Percentiles rank a stretch among this genome's conserved stretches.
Evolutionary conservation across 2,888 invertebrate species (phyloP).

Genomic region (Choristoneura rosaceana): DNA sequence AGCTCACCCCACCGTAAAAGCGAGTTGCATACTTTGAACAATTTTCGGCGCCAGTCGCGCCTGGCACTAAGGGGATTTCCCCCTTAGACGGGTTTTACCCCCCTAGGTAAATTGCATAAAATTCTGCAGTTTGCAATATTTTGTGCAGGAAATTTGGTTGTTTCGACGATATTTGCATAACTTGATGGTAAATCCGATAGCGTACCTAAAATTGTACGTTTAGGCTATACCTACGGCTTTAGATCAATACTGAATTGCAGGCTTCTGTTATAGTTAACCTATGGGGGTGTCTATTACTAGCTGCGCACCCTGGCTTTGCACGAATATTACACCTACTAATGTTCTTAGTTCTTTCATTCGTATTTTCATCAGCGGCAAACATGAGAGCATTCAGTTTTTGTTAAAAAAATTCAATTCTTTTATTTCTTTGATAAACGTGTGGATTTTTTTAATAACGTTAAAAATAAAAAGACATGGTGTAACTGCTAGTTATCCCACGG

Average conservation of each 20-base stretch:
- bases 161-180: conserved; percentile 35
- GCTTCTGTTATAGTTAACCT: neutral
- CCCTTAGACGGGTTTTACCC: conserved; percentile 36
- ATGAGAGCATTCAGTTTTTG: too few relatives aligned
- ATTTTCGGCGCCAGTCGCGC: conserved; percentile 56
- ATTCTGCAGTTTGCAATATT: conserved; percentile 33
- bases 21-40: conserved; percentile 64
- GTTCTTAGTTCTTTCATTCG: too few relatives aligned
- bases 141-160: conserved; percentile 30
- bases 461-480: too few relatives aligned
- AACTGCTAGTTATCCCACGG: too few relatives aligned
- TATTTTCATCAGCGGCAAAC: too few relatives aligned
- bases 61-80: conserved; percentile 56
- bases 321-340: too few relatives aligned
- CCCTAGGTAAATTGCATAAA: conserved; percentile 30
- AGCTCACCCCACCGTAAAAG: conserved; percentile 32
- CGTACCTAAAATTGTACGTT: neutral
- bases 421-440: too few relatives aligned
- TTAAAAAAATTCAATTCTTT: too few relatives aligned
- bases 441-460: too few relatives aligned
- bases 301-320: too few relatives aligned
- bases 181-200: conserved; percentile 8
- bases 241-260: neutral
- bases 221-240: neutral
- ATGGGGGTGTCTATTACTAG: neutral